Conservation (phyloP, 1,140 invertebrate genomes). For the Chymomyza costata region DNA sequence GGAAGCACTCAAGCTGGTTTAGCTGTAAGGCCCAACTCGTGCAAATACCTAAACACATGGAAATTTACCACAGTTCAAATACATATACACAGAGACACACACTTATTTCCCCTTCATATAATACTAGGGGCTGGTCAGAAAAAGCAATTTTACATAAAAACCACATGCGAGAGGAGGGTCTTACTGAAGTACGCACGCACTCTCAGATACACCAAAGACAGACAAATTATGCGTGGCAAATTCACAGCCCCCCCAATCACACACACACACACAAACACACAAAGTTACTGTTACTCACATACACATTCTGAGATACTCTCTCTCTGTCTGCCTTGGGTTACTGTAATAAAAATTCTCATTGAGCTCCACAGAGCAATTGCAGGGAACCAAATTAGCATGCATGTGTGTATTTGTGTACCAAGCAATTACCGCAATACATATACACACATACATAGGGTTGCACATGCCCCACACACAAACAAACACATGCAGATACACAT, state of each 20-base stretch:
- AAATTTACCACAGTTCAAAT: no score
- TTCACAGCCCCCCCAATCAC: slow-evolving; percentile 28
- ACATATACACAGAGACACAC: no score
- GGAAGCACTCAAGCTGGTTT: no score
- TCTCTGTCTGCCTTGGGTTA: slow-evolving; percentile 11
- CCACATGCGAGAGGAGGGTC: slow-evolving; percentile 46
- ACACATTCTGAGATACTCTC: slow-evolving; percentile 5
- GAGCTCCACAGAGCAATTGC: background rate
- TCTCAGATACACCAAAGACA: slow-evolving; percentile 55
- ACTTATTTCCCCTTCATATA: slow-evolving; percentile 14
- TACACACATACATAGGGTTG: slow-evolving; percentile 13
- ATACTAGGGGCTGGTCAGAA: slow-evolving; percentile 14
- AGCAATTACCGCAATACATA: slow-evolving; percentile 57
- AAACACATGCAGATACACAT: background rate
- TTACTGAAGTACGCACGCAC: slow-evolving; percentile 37
- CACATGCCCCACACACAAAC: slow-evolving; percentile 3
- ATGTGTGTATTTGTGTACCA: slow-evolving; percentile 43
- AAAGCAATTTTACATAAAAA: slow-evolving; percentile 66
- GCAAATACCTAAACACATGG: no score
- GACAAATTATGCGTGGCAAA: slow-evolving; percentile 58
- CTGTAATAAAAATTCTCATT: slow-evolving; percentile 45
- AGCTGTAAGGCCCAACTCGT: no score
- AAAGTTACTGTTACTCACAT: background rate
- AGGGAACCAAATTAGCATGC: slow-evolving; percentile 50
- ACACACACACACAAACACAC: background rate